Conservation (phyloP, 2,888 invertebrate genomes). For the Plebejus argus region DNA sequence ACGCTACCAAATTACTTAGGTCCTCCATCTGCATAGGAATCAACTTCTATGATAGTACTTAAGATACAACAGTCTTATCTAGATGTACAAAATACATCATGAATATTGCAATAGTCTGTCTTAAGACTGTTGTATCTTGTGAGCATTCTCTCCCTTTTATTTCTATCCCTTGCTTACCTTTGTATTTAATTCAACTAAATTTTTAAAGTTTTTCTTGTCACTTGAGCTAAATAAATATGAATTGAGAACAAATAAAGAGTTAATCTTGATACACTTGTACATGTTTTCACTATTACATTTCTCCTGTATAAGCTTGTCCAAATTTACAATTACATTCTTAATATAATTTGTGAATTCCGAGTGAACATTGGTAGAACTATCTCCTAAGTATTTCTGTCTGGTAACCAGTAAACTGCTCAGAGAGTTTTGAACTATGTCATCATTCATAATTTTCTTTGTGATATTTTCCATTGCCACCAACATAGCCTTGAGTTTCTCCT, state of each 20-base stretch:
- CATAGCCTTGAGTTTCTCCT: slow-evolving; percentile 84
- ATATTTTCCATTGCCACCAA: slow-evolving; percentile 86
- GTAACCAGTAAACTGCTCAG: slow-evolving; percentile 69
- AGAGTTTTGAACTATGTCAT: slow-evolving; percentile 84
- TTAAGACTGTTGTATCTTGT: no score
- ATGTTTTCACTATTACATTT: slow-evolving; percentile 75
- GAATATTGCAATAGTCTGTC: no score
- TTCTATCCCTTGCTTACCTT: slow-evolving; percentile 75
- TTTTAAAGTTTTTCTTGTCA: slow-evolving; percentile 88
- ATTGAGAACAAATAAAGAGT: slow-evolving; percentile 84
- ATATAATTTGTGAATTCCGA: slow-evolving; percentile 86
- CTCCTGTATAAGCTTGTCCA: slow-evolving; percentile 79
- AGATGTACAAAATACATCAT: no score
- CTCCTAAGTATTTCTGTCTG: slow-evolving; percentile 64
- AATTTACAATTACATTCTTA: slow-evolving; percentile 80
- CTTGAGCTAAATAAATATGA: slow-evolving; percentile 87
- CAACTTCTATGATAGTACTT: no score
- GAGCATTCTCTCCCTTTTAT: no score
- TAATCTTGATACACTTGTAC: slow-evolving; percentile 84
- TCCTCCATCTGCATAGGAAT: no score
- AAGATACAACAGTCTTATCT: no score
- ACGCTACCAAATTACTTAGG: no score
- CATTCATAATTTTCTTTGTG: slow-evolving; percentile 84
- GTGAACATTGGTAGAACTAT: slow-evolving; percentile 65
- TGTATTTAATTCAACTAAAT: slow-evolving; percentile 87